phyloP scores from a whole-genome alignment of 2,888 invertebrate genomes.

The Colostygia pectinataria region DNA sequence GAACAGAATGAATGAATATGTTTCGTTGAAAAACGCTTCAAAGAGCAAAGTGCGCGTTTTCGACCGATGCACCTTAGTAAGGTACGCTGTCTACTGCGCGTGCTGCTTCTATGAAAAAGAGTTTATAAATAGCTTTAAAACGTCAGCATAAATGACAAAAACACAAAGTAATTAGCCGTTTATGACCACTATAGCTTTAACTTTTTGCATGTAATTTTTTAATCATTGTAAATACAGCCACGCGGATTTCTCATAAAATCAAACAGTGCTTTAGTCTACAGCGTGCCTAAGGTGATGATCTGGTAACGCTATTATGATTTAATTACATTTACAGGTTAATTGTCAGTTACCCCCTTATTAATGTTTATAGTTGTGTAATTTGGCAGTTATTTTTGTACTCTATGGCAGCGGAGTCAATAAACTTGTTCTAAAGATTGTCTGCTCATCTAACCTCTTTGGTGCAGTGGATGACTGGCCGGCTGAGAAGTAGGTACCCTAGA shows the following conservation, averaged over 20 bases:
- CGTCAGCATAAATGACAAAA: too few relatives aligned
- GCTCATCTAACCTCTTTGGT: too few relatives aligned
- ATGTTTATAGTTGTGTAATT: conserved; percentile 21
- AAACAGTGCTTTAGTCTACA: not conserved
- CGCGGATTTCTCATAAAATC: too few relatives aligned
- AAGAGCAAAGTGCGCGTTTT: conserved; percentile 29
- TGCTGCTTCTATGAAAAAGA: too few relatives aligned
- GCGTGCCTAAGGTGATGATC: conserved; percentile 3
- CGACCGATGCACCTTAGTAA: conserved; percentile 33
- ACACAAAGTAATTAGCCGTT: too few relatives aligned
- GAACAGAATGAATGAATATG: conserved; percentile 50
- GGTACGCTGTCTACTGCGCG: not conserved
- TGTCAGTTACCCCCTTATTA: conserved; percentile 18
- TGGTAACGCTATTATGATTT: conserved; percentile 12
- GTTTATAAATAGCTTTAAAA: too few relatives aligned
- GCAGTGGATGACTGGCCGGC: too few relatives aligned
- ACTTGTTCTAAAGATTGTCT: not conserved
- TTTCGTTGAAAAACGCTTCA: conserved; percentile 39
- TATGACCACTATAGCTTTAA: too few relatives aligned
- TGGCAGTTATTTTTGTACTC: conserved; percentile 12
- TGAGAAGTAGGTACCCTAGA: too few relatives aligned
- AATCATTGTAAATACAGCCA: too few relatives aligned
- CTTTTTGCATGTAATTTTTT: too few relatives aligned
- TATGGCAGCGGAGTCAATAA: conserved; percentile 15
- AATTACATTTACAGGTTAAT: conserved; percentile 14